Base-by-base conservation (phyloP, 2,888 invertebrate species). In the Hipparchia sbordonii region DNA sequence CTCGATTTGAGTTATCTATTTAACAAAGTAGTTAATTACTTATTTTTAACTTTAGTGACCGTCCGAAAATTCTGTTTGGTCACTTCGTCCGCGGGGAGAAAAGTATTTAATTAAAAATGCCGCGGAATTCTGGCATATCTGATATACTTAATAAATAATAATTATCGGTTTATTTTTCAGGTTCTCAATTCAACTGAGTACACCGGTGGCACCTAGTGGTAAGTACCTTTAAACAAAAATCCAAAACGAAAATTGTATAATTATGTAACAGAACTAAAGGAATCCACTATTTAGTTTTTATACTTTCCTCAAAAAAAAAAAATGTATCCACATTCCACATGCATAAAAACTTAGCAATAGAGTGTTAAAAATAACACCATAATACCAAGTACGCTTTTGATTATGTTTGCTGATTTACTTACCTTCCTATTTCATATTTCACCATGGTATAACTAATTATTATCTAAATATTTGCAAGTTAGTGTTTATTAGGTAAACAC, bases 401-500 rank as follows among this genome's bases (percentile, higher is more conserved):
- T 9, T 33, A 10, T 59, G 13, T 5, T 59, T 9, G 9, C 13
- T 57, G 7, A 23, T 23, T 6, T 9, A 39, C 8, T 6, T n/a
- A 39, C 12, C 10, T 51, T 66, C 8, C 0, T 54, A 13, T 0
- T 48, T 9, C 46, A 13, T n/a, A 13, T 62, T 7, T 39, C 5
- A 4, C 2, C 39, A 2, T 4, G 2, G 39, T 2, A 39, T 39
- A 39, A 39, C 39, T 62, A 46, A 13, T 13, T 62, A 13, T 4
- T 9, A 7, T 13, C 13, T 62, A 46, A 61, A 61, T 61, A 61
- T 10, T 4, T 56, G 7, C 13, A 45, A 12, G 39, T 61, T 48
- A 46, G 9, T 6, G 13, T 48, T 63, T 63, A 63, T 63, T 63
- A 5, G 5, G 23, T 63, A 63, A 63, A 65, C 52, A 33, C 23